Evolutionary conservation across 2,888 invertebrate genomes (phyloP).

Genomic region (Periphyllus acericola): DNA sequence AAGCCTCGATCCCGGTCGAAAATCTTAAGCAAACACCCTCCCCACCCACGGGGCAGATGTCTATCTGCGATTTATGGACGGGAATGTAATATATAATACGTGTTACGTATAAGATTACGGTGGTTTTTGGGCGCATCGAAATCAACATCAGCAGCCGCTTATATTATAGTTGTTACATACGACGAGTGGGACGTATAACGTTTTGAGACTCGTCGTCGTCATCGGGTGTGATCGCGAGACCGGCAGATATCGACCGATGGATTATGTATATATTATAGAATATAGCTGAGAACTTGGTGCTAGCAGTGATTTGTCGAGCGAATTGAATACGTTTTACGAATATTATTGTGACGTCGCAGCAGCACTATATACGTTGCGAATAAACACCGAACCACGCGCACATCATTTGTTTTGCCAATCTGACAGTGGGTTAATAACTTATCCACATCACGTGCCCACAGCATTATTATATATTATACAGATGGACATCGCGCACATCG

Average conservation of each 20-base stretch:
- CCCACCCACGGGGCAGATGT: slow-evolving; percentile 8
- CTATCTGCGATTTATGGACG: slow-evolving; percentile 24
- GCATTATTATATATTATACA: background rate
- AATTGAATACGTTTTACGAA: no score
- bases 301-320: background rate
- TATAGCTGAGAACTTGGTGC: background rate
- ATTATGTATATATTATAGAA: background rate
- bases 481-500: background rate
- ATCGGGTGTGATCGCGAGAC: background rate
- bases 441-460: slow-evolving; percentile 6
- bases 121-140: background rate
- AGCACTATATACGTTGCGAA: background rate
- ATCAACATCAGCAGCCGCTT: background rate
- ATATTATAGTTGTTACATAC: background rate
- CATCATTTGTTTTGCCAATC: slow-evolving; percentile 26
- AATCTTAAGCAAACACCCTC: slow-evolving; percentile 22
- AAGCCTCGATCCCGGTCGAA: slow-evolving; percentile 28
- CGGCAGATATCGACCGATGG: background rate
- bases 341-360: no score
- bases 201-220: background rate
- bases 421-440: slow-evolving; percentile 47
- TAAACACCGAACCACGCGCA: slow-evolving; percentile 4
- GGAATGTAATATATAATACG: background rate
- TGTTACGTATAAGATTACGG: background rate
- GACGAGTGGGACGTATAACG: background rate